Percentiles rank a stretch among this genome's conserved stretches.
These are phyloP conservation scores for Drosophila arawakana DNA, from an alignment of 1,140 invertebrate species.

Conservation along the genomic window DNA sequence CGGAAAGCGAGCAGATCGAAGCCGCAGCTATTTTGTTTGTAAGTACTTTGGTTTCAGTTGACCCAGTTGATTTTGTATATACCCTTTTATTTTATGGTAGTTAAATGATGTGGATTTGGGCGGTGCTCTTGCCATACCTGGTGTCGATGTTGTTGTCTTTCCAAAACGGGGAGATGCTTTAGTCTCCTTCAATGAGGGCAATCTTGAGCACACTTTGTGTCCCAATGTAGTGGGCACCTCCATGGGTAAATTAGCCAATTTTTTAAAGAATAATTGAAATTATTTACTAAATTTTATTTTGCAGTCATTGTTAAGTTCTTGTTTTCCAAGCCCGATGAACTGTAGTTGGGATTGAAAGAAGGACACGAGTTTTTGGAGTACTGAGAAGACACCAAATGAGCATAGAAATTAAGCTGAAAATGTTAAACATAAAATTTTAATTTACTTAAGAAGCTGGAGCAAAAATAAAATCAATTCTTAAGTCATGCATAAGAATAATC, in stretches of 20 bases:
- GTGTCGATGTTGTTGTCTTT: conserved; percentile 1
- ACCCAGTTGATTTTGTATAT: background rate
- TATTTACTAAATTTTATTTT: background rate
- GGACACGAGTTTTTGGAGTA: background rate
- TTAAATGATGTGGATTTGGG: conserved; percentile 45
- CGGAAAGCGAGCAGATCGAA: conserved; percentile 9
- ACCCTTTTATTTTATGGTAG: background rate
- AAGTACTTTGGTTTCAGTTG: background rate
- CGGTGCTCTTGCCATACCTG: conserved; percentile 31
- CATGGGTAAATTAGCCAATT: conserved; percentile 26
- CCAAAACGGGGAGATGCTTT: conserved; percentile 45
- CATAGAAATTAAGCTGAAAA: no score
- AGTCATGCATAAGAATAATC: no score
- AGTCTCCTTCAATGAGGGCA: conserved; percentile 16
- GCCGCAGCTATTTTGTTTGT: conserved; percentile 54
- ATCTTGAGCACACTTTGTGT: conserved; percentile 41
- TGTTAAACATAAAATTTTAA: no score
- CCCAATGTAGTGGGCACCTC: conserved; percentile 50
- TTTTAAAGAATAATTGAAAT: background rate
- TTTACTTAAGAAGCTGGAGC: no score
- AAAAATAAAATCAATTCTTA: no score
- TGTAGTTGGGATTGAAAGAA: background rate
- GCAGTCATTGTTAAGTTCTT: conserved; percentile 54
- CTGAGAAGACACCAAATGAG: no score
- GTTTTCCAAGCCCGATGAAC: background rate